Evolutionary conservation across 1,140 invertebrate genomes (phyloP).

Genomic region (Adelges cooleyi): DNA sequence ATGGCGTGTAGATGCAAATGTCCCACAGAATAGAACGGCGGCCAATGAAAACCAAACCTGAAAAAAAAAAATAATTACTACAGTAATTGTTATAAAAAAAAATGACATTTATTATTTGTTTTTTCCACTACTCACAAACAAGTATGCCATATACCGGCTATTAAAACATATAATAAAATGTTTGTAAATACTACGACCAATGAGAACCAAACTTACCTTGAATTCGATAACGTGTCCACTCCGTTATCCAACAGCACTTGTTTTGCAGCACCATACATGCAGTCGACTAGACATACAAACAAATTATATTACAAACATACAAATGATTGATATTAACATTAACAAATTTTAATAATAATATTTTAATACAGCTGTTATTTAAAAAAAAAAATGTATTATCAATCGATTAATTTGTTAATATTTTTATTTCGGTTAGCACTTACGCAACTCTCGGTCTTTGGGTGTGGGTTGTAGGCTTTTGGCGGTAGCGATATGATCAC

Average conservation of each 20-base stretch:
- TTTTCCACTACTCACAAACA: no score
- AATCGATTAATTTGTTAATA: background rate
- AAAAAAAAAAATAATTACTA: slow-evolving; percentile 8
- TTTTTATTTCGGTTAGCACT: background rate
- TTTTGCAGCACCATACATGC: slow-evolving; percentile 6
- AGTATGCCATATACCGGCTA: no score
- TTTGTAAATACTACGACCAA: no score
- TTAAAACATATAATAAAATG: no score
- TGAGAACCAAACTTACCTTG: no score
- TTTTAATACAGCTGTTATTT: no score
- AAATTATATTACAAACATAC: no score
- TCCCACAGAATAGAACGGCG: slow-evolving; percentile 69
- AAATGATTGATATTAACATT: no score
- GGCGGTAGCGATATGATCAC: background rate
- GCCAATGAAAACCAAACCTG: slow-evolving; percentile 80
- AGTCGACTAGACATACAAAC: background rate
- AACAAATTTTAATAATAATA: no score
- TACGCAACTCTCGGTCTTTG: slow-evolving; percentile 6
- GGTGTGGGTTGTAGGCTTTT: background rate
- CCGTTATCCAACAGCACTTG: background rate
- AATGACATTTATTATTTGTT: no score
- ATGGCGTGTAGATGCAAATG: slow-evolving; percentile 85
- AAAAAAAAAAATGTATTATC: no score
- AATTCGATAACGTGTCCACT: background rate
- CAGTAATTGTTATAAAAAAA: no score